Percentiles rank a stretch among this genome's conserved stretches.
These are phyloP conservation scores for Basileuterus tristriatus DNA, from an alignment of 2,797 vertebrate species.

Conservation along the genomic window DNA sequence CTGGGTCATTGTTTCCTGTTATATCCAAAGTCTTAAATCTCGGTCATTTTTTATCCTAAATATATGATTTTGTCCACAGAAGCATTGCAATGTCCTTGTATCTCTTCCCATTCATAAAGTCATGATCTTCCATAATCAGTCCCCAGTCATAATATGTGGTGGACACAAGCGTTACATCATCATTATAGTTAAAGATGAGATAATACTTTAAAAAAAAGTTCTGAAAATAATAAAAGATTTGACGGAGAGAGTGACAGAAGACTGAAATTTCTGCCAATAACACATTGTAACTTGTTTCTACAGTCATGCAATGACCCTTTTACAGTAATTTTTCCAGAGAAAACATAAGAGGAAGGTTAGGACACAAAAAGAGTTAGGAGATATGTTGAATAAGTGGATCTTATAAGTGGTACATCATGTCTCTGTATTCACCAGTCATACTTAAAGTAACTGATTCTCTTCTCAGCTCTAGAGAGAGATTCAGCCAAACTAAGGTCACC, in stretches of 20 bases:
- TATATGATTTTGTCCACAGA: not conserved
- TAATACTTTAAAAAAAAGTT: not conserved
- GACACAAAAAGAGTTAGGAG: not conserved
- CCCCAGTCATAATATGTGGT: not conserved
- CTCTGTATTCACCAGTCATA: not conserved
- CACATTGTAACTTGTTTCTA: not conserved
- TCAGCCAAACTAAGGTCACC: not conserved
- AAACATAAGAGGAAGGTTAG: not conserved
- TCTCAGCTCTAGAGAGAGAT: not conserved
- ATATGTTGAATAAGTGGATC: not conserved
- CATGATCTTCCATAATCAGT: not conserved
- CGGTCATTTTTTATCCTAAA: not conserved
- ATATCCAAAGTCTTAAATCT: not conserved
- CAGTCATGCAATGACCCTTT: not conserved
- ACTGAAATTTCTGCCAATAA: not conserved
- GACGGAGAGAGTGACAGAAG: rapidly evolving
- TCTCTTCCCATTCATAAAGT: not conserved
- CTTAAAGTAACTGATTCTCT: not conserved
- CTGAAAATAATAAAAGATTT: not conserved
- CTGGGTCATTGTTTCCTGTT: not conserved
- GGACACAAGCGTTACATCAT: not conserved
- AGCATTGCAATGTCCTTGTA: not conserved
- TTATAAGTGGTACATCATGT: not conserved
- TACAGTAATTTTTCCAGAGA: not conserved
- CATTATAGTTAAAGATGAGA: not conserved